Conservation (phyloP, 2,888 invertebrate genomes). For the Automeris io region DNA sequence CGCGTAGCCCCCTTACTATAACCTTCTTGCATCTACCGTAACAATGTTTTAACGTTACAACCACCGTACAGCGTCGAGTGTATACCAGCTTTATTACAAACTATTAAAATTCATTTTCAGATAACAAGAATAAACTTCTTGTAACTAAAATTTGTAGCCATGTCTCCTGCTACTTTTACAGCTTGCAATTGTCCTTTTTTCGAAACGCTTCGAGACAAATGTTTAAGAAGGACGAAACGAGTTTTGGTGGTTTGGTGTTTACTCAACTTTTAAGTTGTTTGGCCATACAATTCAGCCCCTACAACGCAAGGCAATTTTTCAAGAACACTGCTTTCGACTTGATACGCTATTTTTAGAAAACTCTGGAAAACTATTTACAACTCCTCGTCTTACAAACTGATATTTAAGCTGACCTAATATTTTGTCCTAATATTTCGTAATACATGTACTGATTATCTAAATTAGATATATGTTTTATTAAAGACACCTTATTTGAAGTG, state of each 20-base stretch:
- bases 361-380: no score
- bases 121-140: conserved; percentile 20
- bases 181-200: conserved; percentile 65
- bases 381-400: no score
- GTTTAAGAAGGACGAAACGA: conserved; percentile 60
- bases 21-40: conserved; percentile 49
- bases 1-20: conserved; percentile 61
- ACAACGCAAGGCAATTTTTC: conserved; percentile 21
- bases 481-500: no score
- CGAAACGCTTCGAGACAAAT: conserved; percentile 53
- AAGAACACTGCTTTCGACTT: conserved; percentile 18
- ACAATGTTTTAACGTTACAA: conserved; percentile 51
- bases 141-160: conserved; percentile 7
- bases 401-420: no score
- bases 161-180: conserved; percentile 41
- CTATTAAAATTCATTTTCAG: conserved; percentile 59
- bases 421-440: no score
- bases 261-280: conserved; percentile 59
- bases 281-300: conserved; percentile 38
- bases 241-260: conserved; percentile 39
- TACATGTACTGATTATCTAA: no score
- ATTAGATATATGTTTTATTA: no score
- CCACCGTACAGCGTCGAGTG: conserved; percentile 40
- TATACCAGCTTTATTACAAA: conserved; percentile 49
- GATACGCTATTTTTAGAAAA: no score